Base-by-base conservation (phyloP, 2,797 vertebrate species). In the Enteromius treurensis region DNA sequence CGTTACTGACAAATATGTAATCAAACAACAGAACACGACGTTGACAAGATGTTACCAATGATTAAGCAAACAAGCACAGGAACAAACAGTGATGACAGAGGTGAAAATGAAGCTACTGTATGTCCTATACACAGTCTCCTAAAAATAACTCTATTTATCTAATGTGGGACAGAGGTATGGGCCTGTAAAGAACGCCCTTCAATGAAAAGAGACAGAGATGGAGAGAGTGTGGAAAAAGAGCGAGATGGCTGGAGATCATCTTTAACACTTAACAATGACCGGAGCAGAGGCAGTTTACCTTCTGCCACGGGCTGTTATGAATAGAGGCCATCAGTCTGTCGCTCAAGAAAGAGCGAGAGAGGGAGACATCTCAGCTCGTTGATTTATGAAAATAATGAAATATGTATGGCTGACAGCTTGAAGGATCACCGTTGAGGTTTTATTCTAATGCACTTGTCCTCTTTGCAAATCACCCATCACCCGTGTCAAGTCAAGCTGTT, bases 361-460 rank as follows among this genome's bases (percentile, higher is more conserved):
- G 95, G 95, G 95, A 94, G 95, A 95, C 95, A 95, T 95, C 95
- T 95, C 94, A 93, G 93, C 94, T 95, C 95, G 93, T 94, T 96
- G 95, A 97, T 96, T 96, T 95, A 96, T 96, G 96, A 95, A 96
- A 95, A 96, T 87, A 95, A 95, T 96, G 95, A 96, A 96, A 96
- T 96, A 96, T 97, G 96, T 95, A 95, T 95, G 93, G 95, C 95
- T 98, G 97, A 98, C 98, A 98, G 96, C 93, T 96, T 97, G 97
- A 98, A 95, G 95, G 96, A 98, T 98, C 95, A 94, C 96, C 95
- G 95, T 94, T 95, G 94, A 97, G 90, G 96, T 96, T 98, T 96
- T 97, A 96, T 97, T 97, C 97, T 97, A 97, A 97, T 97, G 97
- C 97, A 96, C 95, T 95, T 96, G 97, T 98, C 97, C 97, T 97